Evolutionary conservation across 2,113 vertebrate genomes (phyloP).

Genomic region (Cisticola juncidis): DNA sequence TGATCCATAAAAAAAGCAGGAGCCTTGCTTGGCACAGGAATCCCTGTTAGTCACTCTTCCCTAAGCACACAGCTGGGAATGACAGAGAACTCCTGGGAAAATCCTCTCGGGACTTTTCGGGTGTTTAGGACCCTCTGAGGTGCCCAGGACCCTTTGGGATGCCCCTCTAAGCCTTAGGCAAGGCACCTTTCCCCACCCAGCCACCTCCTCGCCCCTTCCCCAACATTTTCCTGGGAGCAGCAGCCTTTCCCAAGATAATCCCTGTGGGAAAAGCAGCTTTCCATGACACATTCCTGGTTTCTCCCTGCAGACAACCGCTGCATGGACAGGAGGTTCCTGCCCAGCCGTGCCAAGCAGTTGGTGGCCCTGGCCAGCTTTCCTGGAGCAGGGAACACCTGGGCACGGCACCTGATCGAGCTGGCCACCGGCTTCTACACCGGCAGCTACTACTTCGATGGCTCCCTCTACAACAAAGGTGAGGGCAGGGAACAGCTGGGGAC

Average conservation of each 20-base stretch:
- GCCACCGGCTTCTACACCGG: conserved; percentile 96
- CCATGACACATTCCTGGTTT: rapidly evolving
- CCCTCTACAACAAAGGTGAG: conserved; percentile 97
- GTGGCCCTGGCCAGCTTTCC: conserved; percentile 95
- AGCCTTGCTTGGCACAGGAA: rapidly evolving
- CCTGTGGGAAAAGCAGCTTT: rapidly evolving
- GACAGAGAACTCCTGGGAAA: background rate
- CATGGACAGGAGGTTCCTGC: conserved; percentile 93
- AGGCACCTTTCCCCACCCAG: background rate
- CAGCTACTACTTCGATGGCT: conserved; percentile 98
- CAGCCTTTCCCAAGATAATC: rapidly evolving
- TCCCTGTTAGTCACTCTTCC: background rate
- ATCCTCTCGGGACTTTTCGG: background rate
- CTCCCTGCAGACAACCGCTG: conserved; percentile 89
- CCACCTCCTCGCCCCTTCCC: background rate
- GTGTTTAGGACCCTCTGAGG: background rate
- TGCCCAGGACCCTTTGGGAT: background rate
- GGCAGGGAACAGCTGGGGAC: rapidly evolving
- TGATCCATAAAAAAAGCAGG: background rate
- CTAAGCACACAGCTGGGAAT: rapidly evolving
- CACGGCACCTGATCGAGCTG: conserved; percentile 93
- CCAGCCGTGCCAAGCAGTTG: conserved; percentile 83
- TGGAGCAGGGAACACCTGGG: conserved; percentile 96
- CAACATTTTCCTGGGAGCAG: background rate
- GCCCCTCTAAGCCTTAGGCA: background rate